Base-by-base conservation (phyloP, 2,113 vertebrate species). In the Onychorhynchus coronatus region DNA sequence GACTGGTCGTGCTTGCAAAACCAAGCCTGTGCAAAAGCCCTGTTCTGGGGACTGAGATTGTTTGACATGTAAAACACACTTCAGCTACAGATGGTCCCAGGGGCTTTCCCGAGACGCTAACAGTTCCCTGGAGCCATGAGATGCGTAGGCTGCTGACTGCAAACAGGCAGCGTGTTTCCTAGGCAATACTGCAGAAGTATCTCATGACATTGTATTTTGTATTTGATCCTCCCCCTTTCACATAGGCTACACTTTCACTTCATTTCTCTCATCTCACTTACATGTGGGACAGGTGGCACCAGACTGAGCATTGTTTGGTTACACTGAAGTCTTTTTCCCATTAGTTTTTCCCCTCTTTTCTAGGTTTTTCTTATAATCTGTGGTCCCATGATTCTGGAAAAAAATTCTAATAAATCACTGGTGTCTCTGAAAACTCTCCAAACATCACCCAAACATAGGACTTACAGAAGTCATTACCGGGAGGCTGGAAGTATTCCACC, bases 161-260 rank as follows among this genome's bases (percentile, higher is more conserved):
- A 84, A 87, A 89, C 93, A 89, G 80, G 65, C 67, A 88, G 67
- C 11, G 33, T 56, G 86, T 89, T 93, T 95, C 93, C 93, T 84
- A 81, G 85, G 91, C 78, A 91, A 93, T 68, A 39, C 68, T 66
- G 78, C 42, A 81, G 39, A 78, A 50, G 20, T 13, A 62, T 37
- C 73, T 85, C 39, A n/a, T 22, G 65, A 63, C 14, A 2, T 6
- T 27, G 2, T 25, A 44, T 55, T 74, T 42, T 49, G 2, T 23
- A 59, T 56, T 50, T 46, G 41, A 87, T 70, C 55, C 67, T 83
- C 71, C 70, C 80, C 35, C 79, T 68, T 80, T 35, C 65, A 68
- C 25, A 77, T 9, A n/a, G 53, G 47, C 47, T 52, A 39, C 33
- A 33, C 22, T 22, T 71, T 81, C 41, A n/a, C 27, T 46, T 90